Evolutionary conservation across 1,140 invertebrate species (phyloP).

Genomic region (Metopolophium dirhodum): DNA sequence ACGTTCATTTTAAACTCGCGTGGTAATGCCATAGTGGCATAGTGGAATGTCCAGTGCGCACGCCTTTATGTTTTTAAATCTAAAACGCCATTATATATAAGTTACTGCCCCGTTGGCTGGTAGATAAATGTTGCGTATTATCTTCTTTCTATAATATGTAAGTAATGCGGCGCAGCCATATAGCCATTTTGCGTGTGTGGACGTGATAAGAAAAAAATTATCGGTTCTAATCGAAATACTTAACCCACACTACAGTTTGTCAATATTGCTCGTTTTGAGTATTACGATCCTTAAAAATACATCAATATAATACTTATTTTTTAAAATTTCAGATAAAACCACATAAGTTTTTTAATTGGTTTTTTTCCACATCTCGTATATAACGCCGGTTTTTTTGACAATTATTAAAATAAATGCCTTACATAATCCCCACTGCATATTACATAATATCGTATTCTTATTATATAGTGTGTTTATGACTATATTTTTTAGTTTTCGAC

Average conservation of each 20-base stretch:
- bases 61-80: no score
- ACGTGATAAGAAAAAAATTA: background rate
- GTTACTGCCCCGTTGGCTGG: background rate
- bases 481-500: background rate
- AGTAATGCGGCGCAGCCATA: background rate
- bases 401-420: background rate
- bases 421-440: background rate
- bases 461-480: background rate
- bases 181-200: background rate
- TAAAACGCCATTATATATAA: background rate
- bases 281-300: background rate
- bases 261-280: background rate
- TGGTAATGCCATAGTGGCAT: background rate
- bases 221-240: background rate
- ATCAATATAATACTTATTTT: background rate
- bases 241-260: background rate
- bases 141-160: background rate
- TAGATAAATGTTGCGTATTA: background rate
- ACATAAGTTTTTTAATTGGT: background rate
- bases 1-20: background rate
- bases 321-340: no score
- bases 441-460: background rate
- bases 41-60: background rate
- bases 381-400: background rate
- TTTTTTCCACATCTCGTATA: background rate